Percentiles rank a stretch among this genome's conserved stretches.
Evolutionary conservation across 2,888 invertebrate species (phyloP).

Genomic region (Phytoseiulus persimilis): DNA sequence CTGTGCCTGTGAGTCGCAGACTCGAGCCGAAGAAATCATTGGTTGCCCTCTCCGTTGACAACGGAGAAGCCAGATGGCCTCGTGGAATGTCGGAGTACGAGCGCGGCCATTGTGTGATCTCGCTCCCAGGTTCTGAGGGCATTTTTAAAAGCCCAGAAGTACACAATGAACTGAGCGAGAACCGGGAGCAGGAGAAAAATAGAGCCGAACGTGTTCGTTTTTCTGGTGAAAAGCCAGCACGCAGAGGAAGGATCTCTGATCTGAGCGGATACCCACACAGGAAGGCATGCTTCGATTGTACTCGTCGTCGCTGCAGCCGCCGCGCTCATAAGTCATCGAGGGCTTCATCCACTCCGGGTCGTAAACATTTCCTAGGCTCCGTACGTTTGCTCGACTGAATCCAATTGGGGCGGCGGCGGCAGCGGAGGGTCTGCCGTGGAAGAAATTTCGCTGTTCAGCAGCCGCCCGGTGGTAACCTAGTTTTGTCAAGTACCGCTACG

Average conservation of each 20-base stretch:
- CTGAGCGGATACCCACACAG: background rate
- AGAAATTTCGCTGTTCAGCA: background rate
- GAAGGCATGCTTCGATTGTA: background rate
- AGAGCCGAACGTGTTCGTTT: background rate
- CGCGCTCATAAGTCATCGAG: background rate
- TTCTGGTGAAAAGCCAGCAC: background rate
- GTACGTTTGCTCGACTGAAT: background rate
- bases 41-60: background rate
- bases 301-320: background rate
- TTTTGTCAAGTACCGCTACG: background rate
- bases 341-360: background rate
- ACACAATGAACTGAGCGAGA: background rate
- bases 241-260: background rate
- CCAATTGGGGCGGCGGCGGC: background rate
- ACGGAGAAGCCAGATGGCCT: background rate
- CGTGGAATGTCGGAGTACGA: background rate
- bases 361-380: background rate
- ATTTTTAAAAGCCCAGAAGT: background rate
- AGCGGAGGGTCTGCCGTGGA: background rate
- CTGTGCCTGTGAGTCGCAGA: background rate
- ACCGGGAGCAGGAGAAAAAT: background rate
- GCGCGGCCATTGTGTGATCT: background rate
- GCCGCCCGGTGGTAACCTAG: conserved; percentile 5
- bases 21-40: background rate
- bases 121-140: background rate